Evolutionary conservation across 37 sponge, comb jelly and placozoan species (phyloP).

Genomic region (Mnemiopsis leidyi): DNA sequence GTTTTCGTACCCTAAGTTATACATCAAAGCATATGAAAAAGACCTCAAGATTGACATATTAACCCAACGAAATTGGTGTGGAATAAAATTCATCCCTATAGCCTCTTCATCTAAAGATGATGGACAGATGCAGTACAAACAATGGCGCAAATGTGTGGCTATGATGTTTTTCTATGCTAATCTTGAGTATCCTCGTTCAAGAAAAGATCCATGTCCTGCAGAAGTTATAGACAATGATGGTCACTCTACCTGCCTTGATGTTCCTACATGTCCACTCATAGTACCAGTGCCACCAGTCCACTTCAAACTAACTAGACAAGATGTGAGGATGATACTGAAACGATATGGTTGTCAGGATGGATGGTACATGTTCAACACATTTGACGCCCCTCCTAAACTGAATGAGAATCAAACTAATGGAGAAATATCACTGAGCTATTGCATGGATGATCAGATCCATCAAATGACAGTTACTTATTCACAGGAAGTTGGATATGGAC

Average conservation of each 20-base stretch:
- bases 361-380: conserved; percentile 46
- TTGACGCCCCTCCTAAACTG: conserved; percentile 8
- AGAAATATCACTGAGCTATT: conserved; percentile 27
- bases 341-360: conserved; percentile 57
- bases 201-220: conserved; percentile 48
- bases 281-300: conserved; percentile 5
- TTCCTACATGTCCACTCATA: conserved; percentile 21
- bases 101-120: not conserved
- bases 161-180: conserved; percentile 57
- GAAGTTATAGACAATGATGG: not conserved
- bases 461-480: conserved; percentile 51
- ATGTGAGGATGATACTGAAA: conserved; percentile 46
- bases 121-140: not conserved
- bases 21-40: conserved; percentile 21
- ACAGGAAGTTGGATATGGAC: conserved; percentile 55
- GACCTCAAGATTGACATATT: conserved; percentile 17
- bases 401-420: conserved; percentile 50
- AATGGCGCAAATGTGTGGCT: conserved; percentile 37
- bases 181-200: conserved; percentile 11
- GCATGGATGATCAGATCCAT: conserved; percentile 23
- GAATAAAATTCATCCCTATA: not conserved
- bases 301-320: conserved; percentile 41
- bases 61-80: conserved; percentile 23
- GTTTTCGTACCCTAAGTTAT: conserved; percentile 33
- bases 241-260: not conserved